A percentile compares a stretch with the other conserved stretches of the same genome.
Evolutionary conservation across 2,113 vertebrate species (phyloP).

Genomic region (Zosterops lateralis): DNA sequence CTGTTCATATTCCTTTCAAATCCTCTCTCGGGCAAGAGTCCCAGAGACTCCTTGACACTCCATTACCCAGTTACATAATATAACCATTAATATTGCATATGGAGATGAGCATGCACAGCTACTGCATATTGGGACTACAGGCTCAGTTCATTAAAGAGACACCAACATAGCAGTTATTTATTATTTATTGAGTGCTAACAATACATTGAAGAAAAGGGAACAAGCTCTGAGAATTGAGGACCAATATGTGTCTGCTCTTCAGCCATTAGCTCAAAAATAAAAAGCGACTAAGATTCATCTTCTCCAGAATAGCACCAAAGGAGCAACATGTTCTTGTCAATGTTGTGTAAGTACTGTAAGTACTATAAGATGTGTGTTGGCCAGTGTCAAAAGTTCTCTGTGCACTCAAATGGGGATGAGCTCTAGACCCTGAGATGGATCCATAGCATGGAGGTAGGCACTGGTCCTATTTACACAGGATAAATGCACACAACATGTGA

Average conservation of each 20-base stretch:
- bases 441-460: not conserved
- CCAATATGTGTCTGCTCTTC: not conserved
- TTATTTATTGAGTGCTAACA: conserved; percentile 8
- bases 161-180: not conserved
- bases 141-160: conserved; percentile 5
- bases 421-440: not conserved
- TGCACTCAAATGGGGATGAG: not conserved
- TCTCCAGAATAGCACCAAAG: not conserved
- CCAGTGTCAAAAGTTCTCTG: not conserved
- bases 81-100: conserved; percentile 12
- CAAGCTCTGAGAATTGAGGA: not conserved
- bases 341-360: not conserved
- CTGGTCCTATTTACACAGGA: not conserved
- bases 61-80: not conserved
- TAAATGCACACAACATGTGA: not conserved
- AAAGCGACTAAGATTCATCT: not conserved
- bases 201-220: not conserved
- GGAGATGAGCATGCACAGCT: not conserved
- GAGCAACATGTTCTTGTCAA: not conserved
- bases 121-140: not conserved
- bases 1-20: not conserved
- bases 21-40: not conserved
- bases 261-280: not conserved
- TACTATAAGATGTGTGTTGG: not conserved
- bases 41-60: not conserved